Conservation (phyloP, 2,888 invertebrate species). For the Oasisia sp. region DNA sequence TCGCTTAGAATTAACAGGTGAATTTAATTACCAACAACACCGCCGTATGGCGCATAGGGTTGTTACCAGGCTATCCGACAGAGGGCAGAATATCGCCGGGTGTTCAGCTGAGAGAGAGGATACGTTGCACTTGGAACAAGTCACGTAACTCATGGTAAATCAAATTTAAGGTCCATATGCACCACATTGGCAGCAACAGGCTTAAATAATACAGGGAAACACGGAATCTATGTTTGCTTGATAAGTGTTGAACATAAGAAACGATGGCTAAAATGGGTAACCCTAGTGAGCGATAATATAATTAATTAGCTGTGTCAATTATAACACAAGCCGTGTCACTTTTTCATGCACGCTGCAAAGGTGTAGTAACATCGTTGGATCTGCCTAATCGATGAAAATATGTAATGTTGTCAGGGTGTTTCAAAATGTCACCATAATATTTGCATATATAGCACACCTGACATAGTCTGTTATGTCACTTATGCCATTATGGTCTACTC, state of each 20-base stretch:
- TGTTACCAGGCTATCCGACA: background rate
- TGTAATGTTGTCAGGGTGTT: background rate
- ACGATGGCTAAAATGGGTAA: background rate
- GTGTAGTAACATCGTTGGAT: background rate
- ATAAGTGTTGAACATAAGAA: background rate
- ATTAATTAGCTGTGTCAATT: background rate
- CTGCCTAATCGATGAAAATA: background rate
- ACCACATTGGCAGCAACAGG: background rate
- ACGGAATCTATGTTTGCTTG: background rate
- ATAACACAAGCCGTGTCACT: background rate
- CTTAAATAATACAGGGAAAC: background rate
- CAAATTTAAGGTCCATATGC: background rate
- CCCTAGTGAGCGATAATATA: background rate
- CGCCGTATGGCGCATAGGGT: background rate
- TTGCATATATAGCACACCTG: background rate
- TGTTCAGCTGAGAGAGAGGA: background rate
- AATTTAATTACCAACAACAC: background rate
- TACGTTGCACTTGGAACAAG: slow-evolving; percentile 17
- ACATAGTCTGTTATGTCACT: background rate
- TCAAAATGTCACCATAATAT: background rate
- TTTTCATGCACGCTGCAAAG: background rate
- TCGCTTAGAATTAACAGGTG: background rate
- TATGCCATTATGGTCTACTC: too few species aligned
- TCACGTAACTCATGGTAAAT: slow-evolving; percentile 17
- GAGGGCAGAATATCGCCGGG: slow-evolving; percentile 13